A percentile compares a stretch with the other conserved stretches of the same genome.
phyloP scores from a whole-genome alignment of 1,140 invertebrate species.

The Acromyrmex heyeri region DNA sequence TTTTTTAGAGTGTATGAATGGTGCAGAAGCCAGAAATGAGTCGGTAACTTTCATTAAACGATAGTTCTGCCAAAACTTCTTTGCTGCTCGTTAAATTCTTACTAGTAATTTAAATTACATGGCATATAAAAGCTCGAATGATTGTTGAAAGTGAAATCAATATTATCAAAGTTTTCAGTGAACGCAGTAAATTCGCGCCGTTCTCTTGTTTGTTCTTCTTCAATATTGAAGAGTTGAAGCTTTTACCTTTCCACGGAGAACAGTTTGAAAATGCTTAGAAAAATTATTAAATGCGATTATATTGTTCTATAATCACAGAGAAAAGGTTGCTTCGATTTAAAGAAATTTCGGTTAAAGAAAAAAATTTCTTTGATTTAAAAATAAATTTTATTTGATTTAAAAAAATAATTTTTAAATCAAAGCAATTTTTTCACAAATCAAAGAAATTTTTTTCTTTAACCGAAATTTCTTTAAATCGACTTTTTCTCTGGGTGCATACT shows the following conservation, averaged over 20 bases:
- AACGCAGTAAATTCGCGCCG: neutral
- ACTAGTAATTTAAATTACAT: slow-evolving; percentile 20
- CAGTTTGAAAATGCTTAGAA: slow-evolving; percentile 34
- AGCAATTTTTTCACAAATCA: too few relatives aligned
- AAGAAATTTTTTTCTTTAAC: too few relatives aligned
- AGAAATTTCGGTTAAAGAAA: too few relatives aligned
- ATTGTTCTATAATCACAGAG: neutral
- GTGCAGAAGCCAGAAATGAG: too few relatives aligned
- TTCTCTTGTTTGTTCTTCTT: neutral
- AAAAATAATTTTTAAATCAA: too few relatives aligned
- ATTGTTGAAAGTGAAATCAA: slow-evolving; percentile 23
- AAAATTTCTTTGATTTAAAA: too few relatives aligned
- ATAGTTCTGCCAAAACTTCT: neutral
- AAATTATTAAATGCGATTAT: slow-evolving; percentile 46
- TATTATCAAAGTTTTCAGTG: slow-evolving; percentile 25
- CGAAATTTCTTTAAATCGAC: too few relatives aligned
- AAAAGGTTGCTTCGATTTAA: too few relatives aligned
- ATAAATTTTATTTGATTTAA: too few relatives aligned
- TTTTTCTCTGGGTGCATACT: too few relatives aligned
- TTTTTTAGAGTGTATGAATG: too few relatives aligned
- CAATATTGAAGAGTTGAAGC: slow-evolving; percentile 60
- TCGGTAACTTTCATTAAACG: too few relatives aligned
- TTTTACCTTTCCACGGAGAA: neutral
- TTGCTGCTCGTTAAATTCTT: slow-evolving; percentile 32
- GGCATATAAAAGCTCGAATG: neutral